A percentile compares a stretch with the other conserved stretches of the same genome.
Evolutionary conservation across 2,797 vertebrate species (phyloP).

Genomic region (Ctenopoma multispine): DNA sequence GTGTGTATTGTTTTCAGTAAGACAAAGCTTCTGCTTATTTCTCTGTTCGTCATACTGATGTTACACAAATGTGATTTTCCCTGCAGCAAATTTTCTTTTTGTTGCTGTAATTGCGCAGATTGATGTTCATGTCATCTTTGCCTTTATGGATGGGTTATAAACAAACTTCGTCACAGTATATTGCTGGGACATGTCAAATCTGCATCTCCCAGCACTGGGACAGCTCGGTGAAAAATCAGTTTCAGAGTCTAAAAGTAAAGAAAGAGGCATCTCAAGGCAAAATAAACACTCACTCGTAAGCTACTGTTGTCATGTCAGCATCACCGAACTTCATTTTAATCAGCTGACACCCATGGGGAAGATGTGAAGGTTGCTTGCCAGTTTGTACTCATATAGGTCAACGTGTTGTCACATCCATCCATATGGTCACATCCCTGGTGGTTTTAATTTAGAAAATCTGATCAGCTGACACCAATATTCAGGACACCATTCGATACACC

Average conservation of each 20-base stretch:
- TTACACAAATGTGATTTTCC: too few relatives aligned
- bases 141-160: neutral
- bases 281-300: neutral
- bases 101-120: too few relatives aligned
- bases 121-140: too few relatives aligned
- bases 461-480: neutral
- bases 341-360: slow-evolving; percentile 33
- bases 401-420: slow-evolving; percentile 24
- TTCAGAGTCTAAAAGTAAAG: too few relatives aligned
- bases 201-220: neutral
- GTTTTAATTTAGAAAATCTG: slow-evolving; percentile 24
- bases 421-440: neutral
- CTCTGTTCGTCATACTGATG: too few relatives aligned
- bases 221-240: neutral
- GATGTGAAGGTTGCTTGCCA: slow-evolving; percentile 29
- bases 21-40: too few relatives aligned
- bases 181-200: neutral
- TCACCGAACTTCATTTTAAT: slow-evolving; percentile 35
- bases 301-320: slow-evolving; percentile 38
- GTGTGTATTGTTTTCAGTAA: too few relatives aligned
- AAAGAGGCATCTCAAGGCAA: neutral
- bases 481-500: too few relatives aligned
- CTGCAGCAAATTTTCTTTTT: too few relatives aligned
- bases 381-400: slow-evolving; percentile 19
- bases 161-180: neutral